Base-by-base conservation (phyloP, 2,797 vertebrate genomes). In the Micromesistius poutassou region DNA sequence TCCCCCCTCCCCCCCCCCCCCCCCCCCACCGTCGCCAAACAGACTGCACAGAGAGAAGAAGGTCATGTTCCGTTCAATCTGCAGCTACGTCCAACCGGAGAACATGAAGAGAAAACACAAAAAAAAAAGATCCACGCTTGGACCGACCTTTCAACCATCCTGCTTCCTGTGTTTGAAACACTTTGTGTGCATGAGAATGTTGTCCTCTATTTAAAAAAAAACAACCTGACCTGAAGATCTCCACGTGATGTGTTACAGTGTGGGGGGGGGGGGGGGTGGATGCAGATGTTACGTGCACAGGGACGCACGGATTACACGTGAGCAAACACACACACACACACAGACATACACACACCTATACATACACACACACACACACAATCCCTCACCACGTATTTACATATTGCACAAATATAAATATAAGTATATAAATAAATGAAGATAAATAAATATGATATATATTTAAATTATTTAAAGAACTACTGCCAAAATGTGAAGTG, bases 121-220 rank as follows among this genome's bases (percentile, higher is more conserved):
- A 9, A 28, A 68, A 19, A 25, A 68, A 10, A 68, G 5, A 78
- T 74, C 83, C 81, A 85, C 95, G 97, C 97, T 99, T 97, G 97
- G 97, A 98, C 96, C 96, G 62, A 97, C 95, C 96, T 97, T 96
- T 97, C 95, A 97, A 98, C 96, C 96, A 98, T 97, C 19, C 96
- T 95, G 97, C 98, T 99, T 99, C 96, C 97, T 98, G 98, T 99
- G 96, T 99, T 97, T 99, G 96, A 98, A 98, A 99, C 97, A 99
- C 98, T 98, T 68, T 81, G 97, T 99, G 96, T 99, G 98, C 97
- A 98, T 99, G 97, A 98, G 96, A 99, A 98, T 98, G 96, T 98
- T 96, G 96, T 96, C 96, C 97, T 97, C 96, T 97, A 93, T 96
- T 68, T 68, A 12, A 28, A 66, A 94, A 95, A 96, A 96, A 88